Evolutionary conservation across 2,888 invertebrate species (phyloP), one percentile per base, ranked within the genome.

Genomic region (Salpingus planirostris): DNA sequence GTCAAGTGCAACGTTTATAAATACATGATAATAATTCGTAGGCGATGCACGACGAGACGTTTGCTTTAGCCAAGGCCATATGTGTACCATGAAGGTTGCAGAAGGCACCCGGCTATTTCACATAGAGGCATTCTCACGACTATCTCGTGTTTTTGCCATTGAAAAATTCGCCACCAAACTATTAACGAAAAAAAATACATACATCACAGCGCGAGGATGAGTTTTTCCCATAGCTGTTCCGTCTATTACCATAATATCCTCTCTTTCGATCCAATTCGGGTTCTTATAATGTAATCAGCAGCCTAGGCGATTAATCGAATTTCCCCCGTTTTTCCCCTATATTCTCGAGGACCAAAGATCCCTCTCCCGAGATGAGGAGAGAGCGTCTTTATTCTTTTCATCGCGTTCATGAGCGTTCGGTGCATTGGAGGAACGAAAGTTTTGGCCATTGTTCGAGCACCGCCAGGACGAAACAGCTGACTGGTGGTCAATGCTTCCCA

Each of bases 31-130:
- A n/a, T n/a, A 24, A 29, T 36, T 38, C 30, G 38, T 38, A 38
- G 33, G 38, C 41, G 38, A 38, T 41, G 38, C 38, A 38, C 35
- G 38, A 41, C 41, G 34, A 29, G 38, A 41, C 37, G 24, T 18
- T 18, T 18, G 18, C 8, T 8, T 18, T 15, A 18, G 7, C 10
- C 40, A 43, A 40, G 43, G 43, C 33, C 36, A 38, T 28, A 37
- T 26, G 24, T 27, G 34, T 34, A 39, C 37, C 36, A 32, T 38
- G 40, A 40, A 43, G 40, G 38, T 38, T 33, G 31, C 24, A 26
- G 21, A 33, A 33, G 15, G 33, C 15, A 18, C 33, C 23, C 21
- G 23, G 30, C 25, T 34, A 34, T 30, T 11, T 29, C 34, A 34
- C 30, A 34, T 25, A 30, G 25, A 23, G 10, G 23, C 26, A 23